Percentiles rank a stretch among this genome's conserved stretches.
Evolutionary conservation across 2,797 vertebrate species (phyloP).

Genomic region (Australoheros facetus): DNA sequence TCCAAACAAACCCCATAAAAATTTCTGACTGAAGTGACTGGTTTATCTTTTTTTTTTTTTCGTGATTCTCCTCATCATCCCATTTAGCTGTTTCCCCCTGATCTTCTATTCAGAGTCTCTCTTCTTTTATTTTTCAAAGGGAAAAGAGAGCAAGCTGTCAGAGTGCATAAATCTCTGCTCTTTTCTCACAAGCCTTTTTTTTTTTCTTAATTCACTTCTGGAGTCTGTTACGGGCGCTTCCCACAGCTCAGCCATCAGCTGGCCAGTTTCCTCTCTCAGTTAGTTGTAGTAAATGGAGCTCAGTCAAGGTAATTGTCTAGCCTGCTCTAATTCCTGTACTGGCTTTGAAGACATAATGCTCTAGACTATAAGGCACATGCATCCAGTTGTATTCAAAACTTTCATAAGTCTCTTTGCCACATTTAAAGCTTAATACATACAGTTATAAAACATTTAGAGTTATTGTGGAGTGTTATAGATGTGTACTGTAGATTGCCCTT

Average conservation of each 20-base stretch:
- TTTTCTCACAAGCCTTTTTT: slow-evolving; percentile 13
- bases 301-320: slow-evolving; percentile 48
- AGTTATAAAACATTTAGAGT: neutral
- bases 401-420: neutral
- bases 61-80: slow-evolving; percentile 32
- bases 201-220: slow-evolving; percentile 19
- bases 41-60: slow-evolving; percentile 35
- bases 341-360: slow-evolving; percentile 39
- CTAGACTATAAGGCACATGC: slow-evolving; percentile 8
- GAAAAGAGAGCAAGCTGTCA: slow-evolving; percentile 42
- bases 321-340: slow-evolving; percentile 60
- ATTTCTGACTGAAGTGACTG: slow-evolving; percentile 30
- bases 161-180: slow-evolving; percentile 40
- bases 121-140: slow-evolving; percentile 55
- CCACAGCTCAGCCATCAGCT: slow-evolving; percentile 18
- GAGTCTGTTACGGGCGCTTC: slow-evolving; percentile 36
- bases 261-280: slow-evolving; percentile 42
- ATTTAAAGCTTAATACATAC: neutral
- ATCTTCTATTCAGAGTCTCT: slow-evolving; percentile 12
- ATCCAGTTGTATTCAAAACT: slow-evolving; percentile 25
- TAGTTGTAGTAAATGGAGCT: slow-evolving; percentile 58
- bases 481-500: neutral
- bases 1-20: slow-evolving; percentile 45
- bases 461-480: neutral
- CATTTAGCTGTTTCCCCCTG: slow-evolving; percentile 8